phyloP scores from a whole-genome alignment of 2,113 vertebrate species.

The Odocoileus virginianus region DNA sequence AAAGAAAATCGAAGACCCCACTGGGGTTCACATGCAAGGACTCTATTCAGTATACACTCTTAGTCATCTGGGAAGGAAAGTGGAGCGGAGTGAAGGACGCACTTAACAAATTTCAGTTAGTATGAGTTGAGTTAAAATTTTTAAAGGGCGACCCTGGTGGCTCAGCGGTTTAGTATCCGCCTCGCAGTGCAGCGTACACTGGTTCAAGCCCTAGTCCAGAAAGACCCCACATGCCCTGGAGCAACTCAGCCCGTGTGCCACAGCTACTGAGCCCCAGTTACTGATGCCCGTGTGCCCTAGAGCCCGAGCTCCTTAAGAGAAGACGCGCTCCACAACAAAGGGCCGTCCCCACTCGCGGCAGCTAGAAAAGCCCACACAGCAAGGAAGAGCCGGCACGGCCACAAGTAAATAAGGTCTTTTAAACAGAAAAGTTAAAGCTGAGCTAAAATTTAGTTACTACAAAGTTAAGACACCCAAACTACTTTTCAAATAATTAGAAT shows the following conservation, averaged over 20 bases:
- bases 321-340: not conserved
- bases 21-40: not conserved
- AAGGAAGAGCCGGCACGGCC: fast-evolving
- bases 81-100: not conserved
- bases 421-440: not conserved
- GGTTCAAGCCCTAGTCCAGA: not conserved
- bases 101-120: not conserved
- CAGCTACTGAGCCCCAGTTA: not conserved
- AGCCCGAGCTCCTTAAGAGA: not conserved
- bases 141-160: not conserved
- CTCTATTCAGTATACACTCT: not conserved
- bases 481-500: not conserved
- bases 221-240: not conserved
- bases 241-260: not conserved
- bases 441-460: not conserved
- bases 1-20: not conserved
- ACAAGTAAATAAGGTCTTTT: not conserved
- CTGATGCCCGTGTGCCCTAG: not conserved
- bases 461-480: not conserved
- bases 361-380: not conserved
- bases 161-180: not conserved
- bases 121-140: not conserved
- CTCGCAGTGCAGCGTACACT: not conserved
- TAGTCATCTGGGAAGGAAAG: not conserved
- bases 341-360: not conserved